Evolutionary conservation across 1,140 invertebrate species (phyloP).

Genomic region (Zaprionus ornatus): DNA sequence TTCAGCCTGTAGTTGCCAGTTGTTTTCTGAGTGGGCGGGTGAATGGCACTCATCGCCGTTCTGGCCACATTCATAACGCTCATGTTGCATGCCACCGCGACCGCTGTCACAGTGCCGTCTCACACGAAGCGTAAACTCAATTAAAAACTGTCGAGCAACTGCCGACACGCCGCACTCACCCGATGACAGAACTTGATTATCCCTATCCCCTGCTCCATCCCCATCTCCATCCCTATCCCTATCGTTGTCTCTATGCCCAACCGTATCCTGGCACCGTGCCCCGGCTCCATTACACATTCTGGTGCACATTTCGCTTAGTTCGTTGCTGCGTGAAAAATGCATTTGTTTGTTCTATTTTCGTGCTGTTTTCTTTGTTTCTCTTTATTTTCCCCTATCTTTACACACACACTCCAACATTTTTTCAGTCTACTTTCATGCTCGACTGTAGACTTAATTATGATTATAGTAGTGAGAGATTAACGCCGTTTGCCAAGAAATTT

Average conservation of each 20-base stretch:
- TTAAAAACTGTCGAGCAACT: slow-evolving; percentile 78
- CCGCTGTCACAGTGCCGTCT: slow-evolving; percentile 28
- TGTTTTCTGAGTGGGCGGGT: not conserved
- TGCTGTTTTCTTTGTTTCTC: slow-evolving; percentile 3
- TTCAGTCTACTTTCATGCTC: slow-evolving; percentile 5
- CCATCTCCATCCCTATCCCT: not conserved
- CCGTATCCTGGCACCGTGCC: not conserved
- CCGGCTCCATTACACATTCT: slow-evolving; percentile 48
- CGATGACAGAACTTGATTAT: slow-evolving; percentile 71
- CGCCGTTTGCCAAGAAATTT: not conserved
- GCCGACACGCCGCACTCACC: slow-evolving; percentile 43
- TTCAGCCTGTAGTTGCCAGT: slow-evolving; percentile 8
- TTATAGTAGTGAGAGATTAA: slow-evolving; percentile 18
- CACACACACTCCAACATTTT: slow-evolving; percentile 20
- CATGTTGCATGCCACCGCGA: slow-evolving; percentile 33
- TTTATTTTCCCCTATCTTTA: slow-evolving; percentile 19
- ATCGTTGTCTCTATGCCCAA: not conserved
- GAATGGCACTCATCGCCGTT: slow-evolving; percentile 6
- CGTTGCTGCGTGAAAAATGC: slow-evolving; percentile 35
- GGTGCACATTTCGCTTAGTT: slow-evolving; percentile 27
- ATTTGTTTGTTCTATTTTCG: slow-evolving; percentile 47
- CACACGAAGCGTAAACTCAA: slow-evolving; percentile 77
- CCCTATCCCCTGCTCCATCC: slow-evolving; percentile 39
- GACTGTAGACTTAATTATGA: slow-evolving; percentile 25
- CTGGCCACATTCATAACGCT: slow-evolving; percentile 61